These are phyloP conservation scores for Taurulus bubalis DNA, from an alignment of 2,113 vertebrate genomes.

Conservation along the genomic window DNA sequence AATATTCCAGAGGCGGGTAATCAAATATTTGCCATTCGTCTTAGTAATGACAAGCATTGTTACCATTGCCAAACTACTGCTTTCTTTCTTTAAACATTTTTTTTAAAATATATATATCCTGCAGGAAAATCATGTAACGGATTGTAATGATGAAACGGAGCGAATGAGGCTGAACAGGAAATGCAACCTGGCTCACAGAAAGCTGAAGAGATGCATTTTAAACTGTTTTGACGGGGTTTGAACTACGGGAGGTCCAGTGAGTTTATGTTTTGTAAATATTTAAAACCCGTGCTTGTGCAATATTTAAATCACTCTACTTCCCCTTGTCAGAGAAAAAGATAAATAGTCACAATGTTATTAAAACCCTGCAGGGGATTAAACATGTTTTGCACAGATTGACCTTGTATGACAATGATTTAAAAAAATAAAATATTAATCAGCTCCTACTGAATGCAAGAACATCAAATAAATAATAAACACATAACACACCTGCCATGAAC, in stretches of 20 bases:
- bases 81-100: not conserved
- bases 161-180: not conserved
- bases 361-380: not conserved
- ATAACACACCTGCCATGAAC: constrained; percentile 10
- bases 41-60: not conserved
- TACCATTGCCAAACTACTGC: not conserved
- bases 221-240: not conserved
- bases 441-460: not conserved
- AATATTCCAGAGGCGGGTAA: not conserved
- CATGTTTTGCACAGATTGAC: constrained; percentile 13
- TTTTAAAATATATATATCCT: not conserved
- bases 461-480: constrained; percentile 41
- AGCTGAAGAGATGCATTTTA: not conserved
- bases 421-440: constrained; percentile 29
- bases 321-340: not conserved
- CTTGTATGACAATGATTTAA: constrained; percentile 10
- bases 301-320: not conserved
- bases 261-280: not conserved
- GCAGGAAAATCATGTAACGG: not conserved
- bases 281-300: not conserved
- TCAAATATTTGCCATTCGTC: not conserved
- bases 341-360: not conserved
- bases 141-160: not conserved
- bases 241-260: too few species aligned
- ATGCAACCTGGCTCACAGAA: not conserved